Base-by-base conservation (phyloP, 2,113 vertebrate genomes). In the Noturus placidus region DNA sequence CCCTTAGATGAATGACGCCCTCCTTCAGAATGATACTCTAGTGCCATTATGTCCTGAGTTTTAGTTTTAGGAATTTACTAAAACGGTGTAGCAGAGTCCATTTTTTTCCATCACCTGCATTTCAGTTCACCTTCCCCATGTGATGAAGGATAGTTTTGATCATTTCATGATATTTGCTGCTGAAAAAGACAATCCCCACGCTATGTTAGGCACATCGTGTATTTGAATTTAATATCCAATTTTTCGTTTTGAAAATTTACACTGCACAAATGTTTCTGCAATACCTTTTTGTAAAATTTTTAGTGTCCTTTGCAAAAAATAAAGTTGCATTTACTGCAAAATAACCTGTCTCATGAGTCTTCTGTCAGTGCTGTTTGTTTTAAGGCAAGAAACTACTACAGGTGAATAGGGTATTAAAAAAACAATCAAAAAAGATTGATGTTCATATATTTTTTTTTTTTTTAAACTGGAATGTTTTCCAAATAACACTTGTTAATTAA, bases 161-260 rank as follows among this genome's bases (percentile, higher is more conserved):
- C 83, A 85, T 85, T 82, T 87, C 65, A 93, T 84, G 46, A 81
- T 94, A 89, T 90, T 94, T 95, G 94, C 94, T 95, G 94, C 94
- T 95, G 93, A 94, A 92, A 93, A 93, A 94, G 95, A 95, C 94
- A 95, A 95, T 95, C 94, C 88, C 88, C 86, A 92, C 94, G 92
- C 94, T 94, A 95, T 94, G 90, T 93, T 91, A 89, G 92, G 95
- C 95, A 95, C 94, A 95, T 93, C 93, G 93, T 94, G 57, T 93
- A 91, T 93, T 93, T 88, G 89, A 92, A 56, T 72, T 72, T 93
- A 94, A 95, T 94, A 91, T 93, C 65, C 61, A 89, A 92, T 94
- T 94, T 94, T 95, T 94, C 94, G 93, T 95, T 96, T 95, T 95
- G 94, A 95, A 95, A 95, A 95, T 95, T 95, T 93, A 94, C 94